Evolutionary conservation across 1,140 invertebrate species (phyloP).

Genomic region (Drosophila teissieri): DNA sequence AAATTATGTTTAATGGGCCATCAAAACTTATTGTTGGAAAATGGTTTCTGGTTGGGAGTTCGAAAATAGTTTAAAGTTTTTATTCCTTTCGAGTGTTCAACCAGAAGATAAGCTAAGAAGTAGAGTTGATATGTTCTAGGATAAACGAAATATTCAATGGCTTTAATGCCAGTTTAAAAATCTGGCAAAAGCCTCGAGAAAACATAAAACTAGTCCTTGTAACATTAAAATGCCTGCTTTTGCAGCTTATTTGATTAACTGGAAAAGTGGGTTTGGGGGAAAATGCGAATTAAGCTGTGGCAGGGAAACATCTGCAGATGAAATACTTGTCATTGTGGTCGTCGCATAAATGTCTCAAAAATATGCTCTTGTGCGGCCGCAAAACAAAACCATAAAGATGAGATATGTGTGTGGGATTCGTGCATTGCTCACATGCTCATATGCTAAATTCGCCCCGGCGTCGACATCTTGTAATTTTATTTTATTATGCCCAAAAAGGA

Average conservation of each 20-base stretch:
- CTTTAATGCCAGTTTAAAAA: no score
- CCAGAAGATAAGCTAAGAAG: no score
- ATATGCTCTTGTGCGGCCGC: conserved; percentile 39
- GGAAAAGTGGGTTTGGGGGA: neutral
- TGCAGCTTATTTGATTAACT: conserved; percentile 33
- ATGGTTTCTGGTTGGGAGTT: neutral
- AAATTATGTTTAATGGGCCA: neutral
- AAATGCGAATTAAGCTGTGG: conserved; percentile 24
- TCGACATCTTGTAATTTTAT: conserved; percentile 71
- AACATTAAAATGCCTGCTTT: conserved; percentile 7
- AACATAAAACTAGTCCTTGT: neutral
- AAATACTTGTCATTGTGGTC: conserved; percentile 43
- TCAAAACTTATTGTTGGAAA: neutral
- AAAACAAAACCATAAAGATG: conserved; percentile 57
- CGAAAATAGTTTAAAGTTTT: neutral
- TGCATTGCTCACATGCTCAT: conserved; percentile 41
- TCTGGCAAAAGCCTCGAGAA: no score
- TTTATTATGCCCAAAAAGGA: conserved; percentile 61
- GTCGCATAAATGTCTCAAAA: conserved; percentile 58
- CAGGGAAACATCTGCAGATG: conserved; percentile 44
- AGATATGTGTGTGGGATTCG: conserved; percentile 45
- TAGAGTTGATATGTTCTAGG: no score
- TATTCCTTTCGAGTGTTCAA: no score
- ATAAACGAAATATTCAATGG: no score
- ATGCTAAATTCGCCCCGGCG: conserved; percentile 47